phyloP scores from a whole-genome alignment of 1,140 invertebrate genomes.

The Papilio dardanus region DNA sequence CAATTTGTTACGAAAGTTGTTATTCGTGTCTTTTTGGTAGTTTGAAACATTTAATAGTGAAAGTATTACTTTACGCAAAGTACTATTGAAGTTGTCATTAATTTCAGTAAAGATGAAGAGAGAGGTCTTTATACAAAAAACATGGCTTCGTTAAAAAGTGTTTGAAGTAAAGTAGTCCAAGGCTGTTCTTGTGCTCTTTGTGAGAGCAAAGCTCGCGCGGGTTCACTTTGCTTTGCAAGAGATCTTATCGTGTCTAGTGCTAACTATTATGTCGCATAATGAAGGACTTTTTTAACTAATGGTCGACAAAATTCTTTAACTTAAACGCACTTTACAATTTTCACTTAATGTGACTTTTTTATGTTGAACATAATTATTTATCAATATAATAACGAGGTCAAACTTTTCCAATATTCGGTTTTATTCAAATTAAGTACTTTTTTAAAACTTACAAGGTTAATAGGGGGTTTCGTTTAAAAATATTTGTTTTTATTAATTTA shows the following conservation, averaged over 20 bases:
- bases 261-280: slow-evolving; percentile 34
- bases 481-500: no score
- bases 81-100: slow-evolving; percentile 26
- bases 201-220: slow-evolving; percentile 28
- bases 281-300: slow-evolving; percentile 12
- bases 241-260: slow-evolving; percentile 33
- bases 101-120: slow-evolving; percentile 30
- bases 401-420: no score
- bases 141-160: slow-evolving; percentile 37
- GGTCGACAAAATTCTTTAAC: not conserved
- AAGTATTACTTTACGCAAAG: not conserved
- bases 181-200: slow-evolving; percentile 36
- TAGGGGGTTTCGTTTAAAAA: no score
- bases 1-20: no score
- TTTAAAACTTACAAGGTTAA: no score
- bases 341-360: no score
- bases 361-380: no score
- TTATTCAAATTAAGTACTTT: no score
- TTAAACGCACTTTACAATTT: no score
- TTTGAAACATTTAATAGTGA: not conserved
- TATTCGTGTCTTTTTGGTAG: not conserved
- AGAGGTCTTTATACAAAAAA: slow-evolving; percentile 30
- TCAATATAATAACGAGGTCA: no score
- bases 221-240: slow-evolving; percentile 35
- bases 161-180: slow-evolving; percentile 37